These are phyloP conservation scores for Deroplatys truncata DNA, from an alignment of 2,888 invertebrate species.

Conservation along the genomic window DNA sequence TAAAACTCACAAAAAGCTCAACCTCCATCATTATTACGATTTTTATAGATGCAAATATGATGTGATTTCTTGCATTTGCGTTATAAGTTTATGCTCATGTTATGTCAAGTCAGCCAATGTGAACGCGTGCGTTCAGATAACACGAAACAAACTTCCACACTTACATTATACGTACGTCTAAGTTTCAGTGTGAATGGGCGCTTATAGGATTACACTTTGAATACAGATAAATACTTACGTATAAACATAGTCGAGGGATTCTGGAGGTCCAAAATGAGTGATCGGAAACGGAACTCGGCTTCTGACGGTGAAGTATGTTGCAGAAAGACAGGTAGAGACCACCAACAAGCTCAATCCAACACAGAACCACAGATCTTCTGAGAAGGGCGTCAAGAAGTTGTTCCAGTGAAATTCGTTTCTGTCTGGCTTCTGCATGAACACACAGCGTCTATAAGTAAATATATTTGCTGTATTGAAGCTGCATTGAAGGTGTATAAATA, in stretches of 20 bases:
- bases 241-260: background rate
- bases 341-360: background rate
- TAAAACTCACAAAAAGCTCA: too few species aligned
- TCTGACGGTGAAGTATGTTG: background rate
- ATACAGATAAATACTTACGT: background rate
- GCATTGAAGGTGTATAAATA: too few species aligned
- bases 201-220: too few species aligned
- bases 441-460: background rate
- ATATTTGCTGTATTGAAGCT: background rate
- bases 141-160: too few species aligned
- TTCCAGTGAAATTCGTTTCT: constrained; percentile 2
- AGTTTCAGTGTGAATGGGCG: too few species aligned
- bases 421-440: constrained; percentile 2
- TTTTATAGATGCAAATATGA: too few species aligned
- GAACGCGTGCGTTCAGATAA: too few species aligned
- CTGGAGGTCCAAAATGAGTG: background rate
- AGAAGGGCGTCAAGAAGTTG: constrained; percentile 10
- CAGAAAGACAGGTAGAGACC: background rate
- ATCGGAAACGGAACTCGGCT: background rate
- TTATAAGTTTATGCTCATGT: too few species aligned
- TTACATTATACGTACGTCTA: too few species aligned
- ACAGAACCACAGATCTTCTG: background rate
- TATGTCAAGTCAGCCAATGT: too few species aligned
- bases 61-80: too few species aligned
- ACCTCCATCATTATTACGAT: too few species aligned